These are phyloP conservation scores for Cricetomys ansorgei DNA, from an alignment of 2,113 vertebrate species.

Conservation along the genomic window DNA sequence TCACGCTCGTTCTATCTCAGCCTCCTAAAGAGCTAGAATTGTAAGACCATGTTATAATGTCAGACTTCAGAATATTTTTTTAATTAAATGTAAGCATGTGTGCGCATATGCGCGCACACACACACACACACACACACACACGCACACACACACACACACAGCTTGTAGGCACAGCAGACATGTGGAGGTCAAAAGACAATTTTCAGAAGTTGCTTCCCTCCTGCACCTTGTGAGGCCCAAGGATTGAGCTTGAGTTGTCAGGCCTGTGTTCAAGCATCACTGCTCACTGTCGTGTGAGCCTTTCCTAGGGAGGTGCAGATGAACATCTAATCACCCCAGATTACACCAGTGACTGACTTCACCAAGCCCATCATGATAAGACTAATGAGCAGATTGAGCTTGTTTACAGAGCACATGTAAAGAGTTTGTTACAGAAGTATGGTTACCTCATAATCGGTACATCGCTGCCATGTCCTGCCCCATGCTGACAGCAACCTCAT, in stretches of 20 bases:
- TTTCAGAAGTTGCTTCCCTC: background rate
- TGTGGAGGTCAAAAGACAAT: background rate
- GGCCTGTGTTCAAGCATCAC: background rate
- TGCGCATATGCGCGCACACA: too few relatives aligned
- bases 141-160: too few relatives aligned
- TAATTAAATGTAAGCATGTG: too few relatives aligned
- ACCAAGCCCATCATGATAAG: background rate
- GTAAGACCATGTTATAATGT: background rate
- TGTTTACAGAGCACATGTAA: background rate
- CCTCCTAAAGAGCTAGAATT: background rate
- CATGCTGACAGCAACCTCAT: background rate
- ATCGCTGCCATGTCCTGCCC: background rate
- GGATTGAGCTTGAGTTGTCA: background rate
- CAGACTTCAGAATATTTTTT: background rate
- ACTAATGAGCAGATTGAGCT: background rate
- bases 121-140: too few relatives aligned
- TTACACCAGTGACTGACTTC: background rate
- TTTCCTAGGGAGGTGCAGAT: background rate
- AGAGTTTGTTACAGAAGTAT: background rate
- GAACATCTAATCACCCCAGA: background rate
- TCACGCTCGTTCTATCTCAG: background rate
- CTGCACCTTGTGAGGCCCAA: background rate
- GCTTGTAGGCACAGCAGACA: background rate
- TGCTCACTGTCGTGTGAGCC: background rate
- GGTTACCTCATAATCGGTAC: background rate